These are phyloP conservation scores for Gasteruption jaculator DNA, from an alignment of 2,888 invertebrate genomes.

Conservation along the genomic window DNA sequence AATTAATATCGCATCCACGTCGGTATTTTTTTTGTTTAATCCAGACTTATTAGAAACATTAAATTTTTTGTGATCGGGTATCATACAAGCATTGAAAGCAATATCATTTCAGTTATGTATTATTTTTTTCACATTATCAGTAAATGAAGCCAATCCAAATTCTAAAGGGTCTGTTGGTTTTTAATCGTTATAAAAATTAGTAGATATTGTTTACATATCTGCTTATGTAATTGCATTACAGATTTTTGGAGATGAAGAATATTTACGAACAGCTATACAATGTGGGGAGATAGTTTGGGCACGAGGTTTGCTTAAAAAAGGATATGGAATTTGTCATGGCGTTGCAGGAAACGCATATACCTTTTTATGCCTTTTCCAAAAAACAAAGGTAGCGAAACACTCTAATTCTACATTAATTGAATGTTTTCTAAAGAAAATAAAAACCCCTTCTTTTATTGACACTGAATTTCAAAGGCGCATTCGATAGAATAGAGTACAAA, in stretches of 20 bases:
- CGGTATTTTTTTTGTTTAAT: no score
- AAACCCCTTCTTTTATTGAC: no score
- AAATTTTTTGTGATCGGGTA: no score
- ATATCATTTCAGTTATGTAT: no score
- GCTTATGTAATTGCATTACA: slow-evolving; percentile 38
- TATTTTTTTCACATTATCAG: no score
- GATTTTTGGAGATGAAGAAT: slow-evolving; percentile 66
- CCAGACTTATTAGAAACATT: no score
- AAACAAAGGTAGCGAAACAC: slow-evolving; percentile 63
- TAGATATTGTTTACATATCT: not conserved
- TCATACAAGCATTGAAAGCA: no score
- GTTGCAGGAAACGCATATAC: slow-evolving; percentile 83
- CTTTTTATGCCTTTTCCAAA: slow-evolving; percentile 72
- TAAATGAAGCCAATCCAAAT: no score
- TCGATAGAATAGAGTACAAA: slow-evolving; percentile 4
- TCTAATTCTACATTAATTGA: slow-evolving; percentile 1
- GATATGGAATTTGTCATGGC: slow-evolving; percentile 86
- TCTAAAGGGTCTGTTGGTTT: no score
- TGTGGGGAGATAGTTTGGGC: slow-evolving; percentile 79
- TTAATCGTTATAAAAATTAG: not conserved
- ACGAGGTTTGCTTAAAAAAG: slow-evolving; percentile 75
- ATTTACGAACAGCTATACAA: slow-evolving; percentile 64
- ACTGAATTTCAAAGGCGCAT: no score
- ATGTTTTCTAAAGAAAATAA: no score
- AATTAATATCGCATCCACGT: no score